phyloP scores from a whole-genome alignment of 2,113 vertebrate genomes.

The Lutjanus erythropterus region DNA sequence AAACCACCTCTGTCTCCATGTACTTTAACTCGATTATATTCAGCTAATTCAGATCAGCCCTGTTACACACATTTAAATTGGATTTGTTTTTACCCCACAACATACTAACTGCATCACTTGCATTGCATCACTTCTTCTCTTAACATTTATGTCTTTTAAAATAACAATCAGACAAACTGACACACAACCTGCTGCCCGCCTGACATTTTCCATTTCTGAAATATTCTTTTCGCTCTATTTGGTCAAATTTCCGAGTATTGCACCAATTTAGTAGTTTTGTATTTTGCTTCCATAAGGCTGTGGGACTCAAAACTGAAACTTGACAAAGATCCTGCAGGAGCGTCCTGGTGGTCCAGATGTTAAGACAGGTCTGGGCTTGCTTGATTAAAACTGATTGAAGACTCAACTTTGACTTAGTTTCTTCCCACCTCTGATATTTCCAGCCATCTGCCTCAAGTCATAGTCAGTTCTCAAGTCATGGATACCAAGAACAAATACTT shows the following conservation, averaged over 20 bases:
- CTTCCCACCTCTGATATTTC: no score
- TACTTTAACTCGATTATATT: slow-evolving; percentile 21
- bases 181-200: neutral
- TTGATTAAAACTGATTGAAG: no score
- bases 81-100: slow-evolving; percentile 4
- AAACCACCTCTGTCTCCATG: neutral
- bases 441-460: no score
- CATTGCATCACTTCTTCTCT: neutral
- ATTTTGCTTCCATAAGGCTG: neutral
- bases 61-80: slow-evolving; percentile 19
- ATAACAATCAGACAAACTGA: slow-evolving; percentile 2
- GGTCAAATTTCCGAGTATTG: neutral
- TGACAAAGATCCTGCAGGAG: no score
- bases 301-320: no score
- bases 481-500: no score
- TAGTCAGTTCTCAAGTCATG: no score
- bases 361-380: no score
- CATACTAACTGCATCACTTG: neutral
- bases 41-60: slow-evolving; percentile 15
- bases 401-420: no score
- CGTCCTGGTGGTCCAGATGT: no score
- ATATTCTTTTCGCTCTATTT: neutral
- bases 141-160: slow-evolving; percentile 1
- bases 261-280: neutral
- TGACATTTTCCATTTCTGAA: no score